These are phyloP conservation scores for Heteromurus nitidus DNA, from an alignment of 2,888 invertebrate genomes.

Conservation along the genomic window DNA sequence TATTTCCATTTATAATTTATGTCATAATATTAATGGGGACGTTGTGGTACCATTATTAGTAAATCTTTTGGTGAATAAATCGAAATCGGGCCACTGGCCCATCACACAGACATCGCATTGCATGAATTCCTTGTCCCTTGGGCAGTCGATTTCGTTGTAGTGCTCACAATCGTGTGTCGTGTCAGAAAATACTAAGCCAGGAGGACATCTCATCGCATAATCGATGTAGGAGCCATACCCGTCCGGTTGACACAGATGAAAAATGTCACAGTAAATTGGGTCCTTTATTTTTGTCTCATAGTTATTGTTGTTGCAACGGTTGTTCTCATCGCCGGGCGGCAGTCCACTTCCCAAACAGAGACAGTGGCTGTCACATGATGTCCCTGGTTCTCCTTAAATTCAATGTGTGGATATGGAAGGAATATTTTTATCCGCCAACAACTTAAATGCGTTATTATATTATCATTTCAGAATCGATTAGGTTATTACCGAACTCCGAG, in stretches of 20 bases:
- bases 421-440: neutral
- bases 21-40: too few species aligned
- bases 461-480: too few species aligned
- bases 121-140: neutral
- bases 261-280: slow-evolving; percentile 48
- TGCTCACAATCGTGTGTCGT: neutral
- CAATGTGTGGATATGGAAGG: neutral
- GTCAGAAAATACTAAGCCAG: slow-evolving; percentile 24
- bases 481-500: neutral
- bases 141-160: neutral
- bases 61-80: slow-evolving; percentile 35
- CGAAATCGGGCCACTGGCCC: slow-evolving; percentile 28
- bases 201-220: slow-evolving; percentile 35
- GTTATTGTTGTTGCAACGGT: too few species aligned
- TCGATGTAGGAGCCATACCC: slow-evolving; percentile 33
- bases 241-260: slow-evolving; percentile 46
- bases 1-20: too few species aligned
- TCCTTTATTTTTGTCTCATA: slow-evolving; percentile 27
- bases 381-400: too few species aligned
- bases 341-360: too few species aligned
- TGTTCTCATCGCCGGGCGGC: too few species aligned
- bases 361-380: too few species aligned
- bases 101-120: slow-evolving; percentile 41
- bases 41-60: too few species aligned
- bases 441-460: neutral